Evolutionary conservation across 2,888 invertebrate genomes (phyloP).

Genomic region (Cryptus viduatorius): DNA sequence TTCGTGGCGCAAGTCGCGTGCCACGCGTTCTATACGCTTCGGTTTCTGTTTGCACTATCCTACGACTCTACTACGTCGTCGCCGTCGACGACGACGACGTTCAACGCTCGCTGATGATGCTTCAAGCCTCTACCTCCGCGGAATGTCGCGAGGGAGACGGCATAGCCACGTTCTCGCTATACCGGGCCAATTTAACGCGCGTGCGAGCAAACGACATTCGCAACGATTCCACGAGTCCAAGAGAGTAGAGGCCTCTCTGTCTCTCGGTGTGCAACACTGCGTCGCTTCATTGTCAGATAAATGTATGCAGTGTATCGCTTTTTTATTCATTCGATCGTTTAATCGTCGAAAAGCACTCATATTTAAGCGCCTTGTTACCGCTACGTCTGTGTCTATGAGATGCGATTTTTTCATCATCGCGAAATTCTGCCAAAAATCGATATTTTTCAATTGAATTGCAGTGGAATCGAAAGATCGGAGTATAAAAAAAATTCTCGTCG

Average conservation of each 20-base stretch:
- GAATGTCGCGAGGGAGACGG: constrained; percentile 40
- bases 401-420: too few species aligned
- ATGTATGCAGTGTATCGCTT: not conserved
- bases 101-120: constrained; percentile 45
- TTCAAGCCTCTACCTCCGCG: constrained; percentile 23
- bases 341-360: not conserved
- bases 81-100: constrained; percentile 70
- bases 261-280: not conserved
- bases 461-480: too few species aligned
- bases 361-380: too few species aligned
- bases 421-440: too few species aligned
- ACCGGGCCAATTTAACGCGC: constrained; percentile 27
- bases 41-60: constrained; percentile 77
- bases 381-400: too few species aligned
- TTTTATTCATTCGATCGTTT: not conserved
- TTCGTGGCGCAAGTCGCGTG: constrained; percentile 76
- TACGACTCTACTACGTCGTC: constrained; percentile 72
- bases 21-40: constrained; percentile 75
- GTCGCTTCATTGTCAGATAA: not conserved
- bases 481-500: too few species aligned
- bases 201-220: constrained; percentile 17
- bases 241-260: not conserved
- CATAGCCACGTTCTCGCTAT: constrained; percentile 23
- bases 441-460: too few species aligned
- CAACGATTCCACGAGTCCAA: constrained; percentile 1